Conservation (phyloP, 2,113 vertebrate species). For the Laticauda laticaudata region DNA sequence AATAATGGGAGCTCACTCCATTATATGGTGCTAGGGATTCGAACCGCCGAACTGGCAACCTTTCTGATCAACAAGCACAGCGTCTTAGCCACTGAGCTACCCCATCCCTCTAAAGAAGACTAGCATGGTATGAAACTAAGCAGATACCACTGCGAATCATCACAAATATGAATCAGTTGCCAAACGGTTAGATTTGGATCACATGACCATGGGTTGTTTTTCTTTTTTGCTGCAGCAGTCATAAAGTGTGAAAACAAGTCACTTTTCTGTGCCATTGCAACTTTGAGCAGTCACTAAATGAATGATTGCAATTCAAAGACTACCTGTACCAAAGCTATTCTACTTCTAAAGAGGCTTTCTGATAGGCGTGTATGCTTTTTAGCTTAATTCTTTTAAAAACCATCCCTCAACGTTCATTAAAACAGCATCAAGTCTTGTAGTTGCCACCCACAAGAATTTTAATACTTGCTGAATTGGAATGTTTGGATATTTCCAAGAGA, state of each 20-base stretch:
- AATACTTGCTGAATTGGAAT: not conserved
- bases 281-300: not conserved
- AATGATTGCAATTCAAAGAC: not conserved
- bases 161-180: not conserved
- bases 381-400: not conserved
- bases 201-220: too few species aligned
- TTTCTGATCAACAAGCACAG: too few species aligned
- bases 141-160: not conserved
- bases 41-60: too few species aligned
- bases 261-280: not conserved
- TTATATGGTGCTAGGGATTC: too few species aligned
- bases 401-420: not conserved
- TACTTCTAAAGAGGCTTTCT: not conserved
- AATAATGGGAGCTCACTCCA: too few species aligned
- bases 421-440: not conserved
- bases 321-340: not conserved
- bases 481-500: not conserved
- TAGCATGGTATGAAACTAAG: not conserved
- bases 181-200: not conserved
- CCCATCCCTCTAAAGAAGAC: too few species aligned
- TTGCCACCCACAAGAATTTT: not conserved
- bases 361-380: not conserved
- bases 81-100: too few species aligned
- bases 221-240: not conserved
- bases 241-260: not conserved